Base-by-base conservation (phyloP, 2,888 invertebrate genomes). In the Flexamia atlantica region DNA sequence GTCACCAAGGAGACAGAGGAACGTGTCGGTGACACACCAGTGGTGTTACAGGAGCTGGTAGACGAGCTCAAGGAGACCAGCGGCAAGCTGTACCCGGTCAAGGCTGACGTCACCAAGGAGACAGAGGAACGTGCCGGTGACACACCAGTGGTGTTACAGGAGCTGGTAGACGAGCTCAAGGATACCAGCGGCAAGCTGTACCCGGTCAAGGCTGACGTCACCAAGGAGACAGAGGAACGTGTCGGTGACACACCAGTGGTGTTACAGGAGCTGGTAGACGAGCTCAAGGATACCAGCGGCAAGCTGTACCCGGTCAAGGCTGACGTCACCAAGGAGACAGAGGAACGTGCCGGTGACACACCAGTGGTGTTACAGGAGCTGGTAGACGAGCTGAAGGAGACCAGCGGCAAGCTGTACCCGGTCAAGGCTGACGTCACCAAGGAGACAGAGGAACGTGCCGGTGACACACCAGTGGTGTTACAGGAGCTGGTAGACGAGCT, bases 61-160 rank as follows among this genome's bases (percentile, higher is more conserved):
- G 84, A n/a, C n/a, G n/a, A n/a, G n/a, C n/a, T n/a, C n/a, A n/a
- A n/a, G n/a, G n/a, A n/a, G n/a, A 84, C 40, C 23, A 84, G 83
- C 60, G 89, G 89, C 0, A 87, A 88, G 88, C 89, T 91, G 74
- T 88, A 90, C 83, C 88, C 89, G 0, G 86, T 89, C 74, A 87
- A 89, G 83, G 93, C 93, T 87, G 93, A 94, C 88, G 89, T 94
- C 10, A 89, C 89, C 7, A 90, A 91, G 74, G 92, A 92, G 85
- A n/a, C n/a, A n/a, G n/a, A 90, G 91, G 0, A 92, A 93, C 0
- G 92, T 94, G n/a, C n/a, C n/a, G n/a, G n/a, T n/a, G n/a, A n/a
- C n/a, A n/a, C n/a, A n/a, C n/a, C n/a, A n/a, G n/a, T n/a, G n/a
- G n/a, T n/a, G n/a, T 57, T 81, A n/a, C 82, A 86, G 86, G 85